phyloP scores from a whole-genome alignment of 2,113 vertebrate genomes.

The Tautogolabrus adspersus region DNA sequence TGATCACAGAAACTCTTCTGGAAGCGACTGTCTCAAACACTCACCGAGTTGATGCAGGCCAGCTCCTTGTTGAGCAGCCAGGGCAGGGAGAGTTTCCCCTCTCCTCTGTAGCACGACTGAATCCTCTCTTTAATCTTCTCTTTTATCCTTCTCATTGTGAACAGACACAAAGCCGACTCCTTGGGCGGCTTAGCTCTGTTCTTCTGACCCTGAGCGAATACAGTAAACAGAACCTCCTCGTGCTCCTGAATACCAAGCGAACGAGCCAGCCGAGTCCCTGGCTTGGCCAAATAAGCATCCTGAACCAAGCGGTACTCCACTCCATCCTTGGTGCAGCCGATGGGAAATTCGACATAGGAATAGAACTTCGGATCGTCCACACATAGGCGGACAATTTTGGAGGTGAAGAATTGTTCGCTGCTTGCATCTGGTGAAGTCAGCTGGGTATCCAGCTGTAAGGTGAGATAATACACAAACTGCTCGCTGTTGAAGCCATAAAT shows the following conservation, averaged over 20 bases:
- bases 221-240: constrained; percentile 95
- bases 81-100: constrained; percentile 94
- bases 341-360: constrained; percentile 97
- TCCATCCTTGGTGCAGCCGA: constrained; percentile 93
- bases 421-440: constrained; percentile 93
- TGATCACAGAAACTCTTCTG: constrained; percentile 25
- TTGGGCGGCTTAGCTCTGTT: constrained; percentile 95
- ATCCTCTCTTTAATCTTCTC: constrained; percentile 98
- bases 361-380: constrained; percentile 97
- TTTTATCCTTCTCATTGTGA: constrained; percentile 94
- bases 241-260: constrained; percentile 90
- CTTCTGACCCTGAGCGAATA: constrained; percentile 98
- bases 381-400: constrained; percentile 95
- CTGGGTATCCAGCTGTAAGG: constrained; percentile 95
- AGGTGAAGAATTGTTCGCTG: constrained; percentile 96
- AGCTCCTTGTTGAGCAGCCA: constrained; percentile 99
- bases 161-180: constrained; percentile 95
- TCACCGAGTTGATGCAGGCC: constrained; percentile 97
- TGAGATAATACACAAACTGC: constrained; percentile 98
- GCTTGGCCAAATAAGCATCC: constrained; percentile 92
- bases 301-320: constrained; percentile 97
- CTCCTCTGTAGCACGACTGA: constrained; percentile 96
- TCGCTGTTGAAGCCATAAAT: constrained; percentile 97
- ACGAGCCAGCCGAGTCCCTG: constrained; percentile 88
- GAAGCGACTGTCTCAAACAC: constrained; percentile 59